Evolutionary conservation across 2,113 vertebrate genomes (phyloP).

Genomic region (Nanorana parkeri): DNA sequence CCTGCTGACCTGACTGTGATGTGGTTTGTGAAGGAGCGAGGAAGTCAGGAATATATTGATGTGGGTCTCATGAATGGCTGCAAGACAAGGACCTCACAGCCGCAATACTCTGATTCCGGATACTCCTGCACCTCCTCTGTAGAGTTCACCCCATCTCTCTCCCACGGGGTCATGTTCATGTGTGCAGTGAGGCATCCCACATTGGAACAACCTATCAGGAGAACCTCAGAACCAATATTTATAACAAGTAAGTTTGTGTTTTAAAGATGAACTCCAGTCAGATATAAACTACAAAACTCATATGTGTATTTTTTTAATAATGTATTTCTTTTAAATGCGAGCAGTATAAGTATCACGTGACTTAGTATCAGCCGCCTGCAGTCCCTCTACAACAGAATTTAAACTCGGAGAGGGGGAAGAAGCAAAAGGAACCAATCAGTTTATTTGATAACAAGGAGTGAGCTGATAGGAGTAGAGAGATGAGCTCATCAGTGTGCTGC

Average conservation of each 20-base stretch:
- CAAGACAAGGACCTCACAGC: not conserved
- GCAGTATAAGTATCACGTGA: too few relatives aligned
- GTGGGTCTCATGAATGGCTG: not conserved
- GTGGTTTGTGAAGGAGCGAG: not conserved
- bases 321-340: too few relatives aligned
- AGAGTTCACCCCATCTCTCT: not conserved
- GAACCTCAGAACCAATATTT: not conserved
- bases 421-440: too few relatives aligned
- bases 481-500: too few relatives aligned
- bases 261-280: not conserved
- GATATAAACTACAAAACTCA: too few relatives aligned
- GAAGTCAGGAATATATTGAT: not conserved
- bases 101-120: not conserved
- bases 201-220: not conserved
- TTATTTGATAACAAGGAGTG: too few relatives aligned
- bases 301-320: too few relatives aligned
- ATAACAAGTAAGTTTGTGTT: not conserved
- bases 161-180: not conserved
- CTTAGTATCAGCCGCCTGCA: too few relatives aligned
- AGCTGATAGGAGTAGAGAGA: too few relatives aligned
- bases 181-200: not conserved
- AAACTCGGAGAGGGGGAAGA: too few relatives aligned
- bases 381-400: too few relatives aligned
- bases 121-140: not conserved
- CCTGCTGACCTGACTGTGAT: not conserved